Percentiles rank a stretch among this genome's conserved stretches.
These are phyloP conservation scores for Eilema griseolum DNA, from an alignment of 2,888 invertebrate species.

Conservation along the genomic window DNA sequence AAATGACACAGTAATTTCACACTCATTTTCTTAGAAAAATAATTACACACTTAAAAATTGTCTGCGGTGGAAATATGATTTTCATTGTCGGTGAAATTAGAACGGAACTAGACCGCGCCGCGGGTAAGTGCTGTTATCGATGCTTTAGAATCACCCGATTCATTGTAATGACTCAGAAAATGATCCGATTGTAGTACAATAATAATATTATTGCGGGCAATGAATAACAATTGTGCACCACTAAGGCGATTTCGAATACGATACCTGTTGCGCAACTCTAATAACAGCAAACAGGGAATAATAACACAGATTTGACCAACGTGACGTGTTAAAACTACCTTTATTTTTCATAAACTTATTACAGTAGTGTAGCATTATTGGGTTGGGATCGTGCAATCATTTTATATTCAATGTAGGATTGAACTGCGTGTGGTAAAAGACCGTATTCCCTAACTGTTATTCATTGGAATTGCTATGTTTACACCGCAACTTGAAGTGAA, in stretches of 20 bases:
- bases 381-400: conserved; percentile 27
- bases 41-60: conserved; percentile 44
- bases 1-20: conserved; percentile 39
- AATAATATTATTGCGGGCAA: conserved; percentile 57
- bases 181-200: conserved; percentile 58
- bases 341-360: conserved; percentile 50
- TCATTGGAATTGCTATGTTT: not conserved
- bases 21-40: conserved; percentile 40
- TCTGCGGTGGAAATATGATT: conserved; percentile 46
- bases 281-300: conserved; percentile 43
- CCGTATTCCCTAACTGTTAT: conserved; percentile 11
- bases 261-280: conserved; percentile 55
- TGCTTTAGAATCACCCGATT: conserved; percentile 54
- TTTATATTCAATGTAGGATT: conserved; percentile 15
- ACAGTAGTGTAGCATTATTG: conserved; percentile 41
- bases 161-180: conserved; percentile 60
- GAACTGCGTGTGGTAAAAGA: conserved; percentile 15
- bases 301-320: conserved; percentile 45
- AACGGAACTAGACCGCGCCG: conserved; percentile 43
- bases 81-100: conserved; percentile 51
- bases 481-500: not conserved
- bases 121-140: conserved; percentile 53
- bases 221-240: conserved; percentile 61
- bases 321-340: conserved; percentile 35
- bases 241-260: conserved; percentile 54